phyloP scores from a whole-genome alignment of 2,797 vertebrate species.

The Cygnus olor region DNA sequence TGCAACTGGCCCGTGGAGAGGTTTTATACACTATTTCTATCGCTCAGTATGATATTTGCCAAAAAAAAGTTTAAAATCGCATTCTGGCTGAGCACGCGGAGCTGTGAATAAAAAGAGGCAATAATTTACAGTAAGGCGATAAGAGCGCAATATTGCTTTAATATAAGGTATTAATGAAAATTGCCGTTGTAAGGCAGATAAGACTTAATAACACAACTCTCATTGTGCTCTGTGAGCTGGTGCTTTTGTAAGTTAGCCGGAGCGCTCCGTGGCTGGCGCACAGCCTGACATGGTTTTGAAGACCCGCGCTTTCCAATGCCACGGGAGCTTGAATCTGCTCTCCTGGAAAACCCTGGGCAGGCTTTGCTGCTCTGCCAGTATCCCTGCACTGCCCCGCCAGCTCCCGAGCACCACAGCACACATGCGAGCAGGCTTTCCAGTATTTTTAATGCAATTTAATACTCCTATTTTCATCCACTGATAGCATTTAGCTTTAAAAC shows the following conservation, averaged over 20 bases:
- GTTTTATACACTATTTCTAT: conserved; percentile 1
- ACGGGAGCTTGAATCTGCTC: not conserved
- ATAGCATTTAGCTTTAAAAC: not conserved
- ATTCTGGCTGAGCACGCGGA: not conserved
- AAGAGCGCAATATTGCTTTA: conserved; percentile 65
- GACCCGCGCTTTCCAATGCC: not conserved
- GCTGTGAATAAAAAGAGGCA: conserved; percentile 34
- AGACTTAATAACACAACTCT: conserved; percentile 53
- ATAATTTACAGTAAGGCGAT: conserved; percentile 52
- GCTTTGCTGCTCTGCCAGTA: not conserved
- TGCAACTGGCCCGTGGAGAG: not conserved
- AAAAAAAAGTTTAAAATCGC: conserved; percentile 14
- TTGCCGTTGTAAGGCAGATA: conserved; percentile 57
- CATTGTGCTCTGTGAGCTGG: conserved; percentile 39
- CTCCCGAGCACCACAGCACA: not conserved
- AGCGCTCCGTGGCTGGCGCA: not conserved
- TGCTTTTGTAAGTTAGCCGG: conserved; percentile 27
- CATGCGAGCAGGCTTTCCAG: not conserved
- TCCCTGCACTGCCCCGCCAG: not conserved
- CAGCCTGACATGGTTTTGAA: not conserved
- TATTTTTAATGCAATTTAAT: not conserved
- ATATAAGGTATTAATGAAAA: conserved; percentile 59
- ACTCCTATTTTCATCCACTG: not conserved
- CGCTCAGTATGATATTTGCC: conserved; percentile 22
- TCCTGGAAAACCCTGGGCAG: not conserved